These are phyloP conservation scores for Nothoprocta perdicaria DNA, from an alignment of 2,113 vertebrate genomes.

Conservation along the genomic window DNA sequence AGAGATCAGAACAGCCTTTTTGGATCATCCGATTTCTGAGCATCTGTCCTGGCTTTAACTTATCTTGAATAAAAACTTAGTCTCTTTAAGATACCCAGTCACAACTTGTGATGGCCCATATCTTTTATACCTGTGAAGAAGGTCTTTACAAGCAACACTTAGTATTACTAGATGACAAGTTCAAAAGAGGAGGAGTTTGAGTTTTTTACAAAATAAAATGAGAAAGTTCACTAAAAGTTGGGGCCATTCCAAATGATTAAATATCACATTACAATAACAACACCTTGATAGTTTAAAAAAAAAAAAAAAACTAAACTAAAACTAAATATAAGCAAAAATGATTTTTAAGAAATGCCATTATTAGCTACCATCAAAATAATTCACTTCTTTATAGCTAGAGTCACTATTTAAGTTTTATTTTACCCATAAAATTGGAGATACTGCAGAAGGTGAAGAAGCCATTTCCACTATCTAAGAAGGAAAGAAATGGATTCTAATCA, in stretches of 20 bases:
- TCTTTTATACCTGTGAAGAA: not conserved
- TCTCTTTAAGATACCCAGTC: not conserved
- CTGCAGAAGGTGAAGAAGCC: not conserved
- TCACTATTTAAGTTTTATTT: conserved; percentile 7
- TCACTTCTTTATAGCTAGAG: not conserved
- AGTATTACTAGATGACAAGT: not conserved
- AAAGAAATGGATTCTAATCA: not conserved
- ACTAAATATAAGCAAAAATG: too few species aligned
- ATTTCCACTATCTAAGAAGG: not conserved
- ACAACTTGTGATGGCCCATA: not conserved
- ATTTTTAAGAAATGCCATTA: not conserved
- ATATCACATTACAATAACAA: not conserved
- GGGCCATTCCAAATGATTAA: not conserved
- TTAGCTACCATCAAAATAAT: not conserved
- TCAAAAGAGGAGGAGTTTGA: not conserved
- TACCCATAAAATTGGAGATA: not conserved
- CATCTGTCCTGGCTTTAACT: not conserved
- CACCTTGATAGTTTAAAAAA: not conserved
- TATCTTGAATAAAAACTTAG: not conserved
- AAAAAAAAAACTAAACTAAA: too few species aligned
- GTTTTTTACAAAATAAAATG: not conserved
- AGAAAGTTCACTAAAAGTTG: not conserved
- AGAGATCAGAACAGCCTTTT: not conserved
- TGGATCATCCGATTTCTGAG: not conserved
- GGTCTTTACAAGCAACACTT: not conserved